Conservation (phyloP, 2,797 vertebrate genomes). For the Ptychadena robeensis region DNA sequence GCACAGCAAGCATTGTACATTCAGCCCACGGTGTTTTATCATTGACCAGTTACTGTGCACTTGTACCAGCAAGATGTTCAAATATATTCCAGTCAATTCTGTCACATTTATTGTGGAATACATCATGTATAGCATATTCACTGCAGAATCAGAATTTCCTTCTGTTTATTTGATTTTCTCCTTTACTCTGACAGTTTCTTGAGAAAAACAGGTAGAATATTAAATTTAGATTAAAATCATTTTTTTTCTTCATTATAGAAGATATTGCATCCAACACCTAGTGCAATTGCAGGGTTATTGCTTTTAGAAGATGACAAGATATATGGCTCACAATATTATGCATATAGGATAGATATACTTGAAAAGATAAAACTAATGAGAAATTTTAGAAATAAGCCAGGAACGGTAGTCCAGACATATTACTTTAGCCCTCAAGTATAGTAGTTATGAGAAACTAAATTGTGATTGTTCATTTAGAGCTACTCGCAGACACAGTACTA, state of each 20-base stretch:
- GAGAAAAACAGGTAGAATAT: slow-evolving; percentile 50
- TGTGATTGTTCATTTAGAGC: neutral
- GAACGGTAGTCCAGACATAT: slow-evolving; percentile 4
- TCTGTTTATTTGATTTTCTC: slow-evolving; percentile 55
- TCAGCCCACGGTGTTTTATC: neutral
- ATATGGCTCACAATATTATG: slow-evolving; percentile 31
- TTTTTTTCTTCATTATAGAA: slow-evolving; percentile 49
- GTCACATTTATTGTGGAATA: slow-evolving; percentile 33
- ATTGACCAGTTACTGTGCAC: neutral
- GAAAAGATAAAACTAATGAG: slow-evolving; percentile 50
- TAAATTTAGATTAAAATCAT: slow-evolving; percentile 54
- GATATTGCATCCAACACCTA: slow-evolving; percentile 39
- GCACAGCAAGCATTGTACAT: neutral
- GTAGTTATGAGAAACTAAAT: slow-evolving; percentile 9
- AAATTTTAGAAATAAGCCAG: slow-evolving; percentile 35
- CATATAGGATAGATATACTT: slow-evolving; percentile 38
- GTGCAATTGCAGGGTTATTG: slow-evolving; percentile 45
- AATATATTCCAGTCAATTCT: slow-evolving; percentile 12
- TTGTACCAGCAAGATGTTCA: neutral
- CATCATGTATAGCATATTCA: slow-evolving; percentile 17
- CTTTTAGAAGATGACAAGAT: slow-evolving; percentile 32
- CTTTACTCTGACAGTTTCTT: slow-evolving; percentile 25
- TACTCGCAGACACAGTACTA: neutral
- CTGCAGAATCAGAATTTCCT: slow-evolving; percentile 14
- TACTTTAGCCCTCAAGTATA: slow-evolving; percentile 27